Base-by-base conservation (phyloP, 2,797 vertebrate species). In the Apogon hyalosoma region DNA sequence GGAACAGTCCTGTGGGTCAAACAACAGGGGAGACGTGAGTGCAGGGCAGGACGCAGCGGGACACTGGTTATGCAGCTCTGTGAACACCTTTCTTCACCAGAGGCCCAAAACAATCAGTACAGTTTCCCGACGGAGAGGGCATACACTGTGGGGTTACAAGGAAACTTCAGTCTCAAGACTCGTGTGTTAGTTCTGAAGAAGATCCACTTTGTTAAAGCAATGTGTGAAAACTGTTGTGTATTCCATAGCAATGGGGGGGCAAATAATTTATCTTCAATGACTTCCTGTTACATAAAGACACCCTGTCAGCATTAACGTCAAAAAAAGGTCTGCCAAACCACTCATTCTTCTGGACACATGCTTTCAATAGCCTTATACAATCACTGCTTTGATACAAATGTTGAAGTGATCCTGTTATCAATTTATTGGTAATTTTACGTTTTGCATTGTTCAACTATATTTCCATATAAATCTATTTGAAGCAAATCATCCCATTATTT, bases 1-100 rank as follows among this genome's bases (percentile, higher is more conserved):
- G 60, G 98, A 99, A 84, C 98, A 99, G 91, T 99, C 97, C 98
- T 99, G 93, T 12, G 81, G 88, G 58, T 81, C 61, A 90, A 90
- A 93, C 82, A 86, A 73, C 60, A 70, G 36, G 47, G 13, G 64
- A 77, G 47, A 70, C 28, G 65, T 86, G 45, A 85, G 78, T 66
- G 59, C 40, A 43, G 43, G 49, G 41, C 41, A 64, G 47, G 21
- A 70, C 56, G 39, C 56, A 79, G 67, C 45, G 50, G 50, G 67
- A 69, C 11, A 78, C 61, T 31, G 69, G 66, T 45, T 57, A 46
- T n/a, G 52, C 24, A 42, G 46, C 28, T 28, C 2, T 21, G 15
- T 48, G 15, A 69, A 63, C 43, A 66, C 24, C 4, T 65, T 69
- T 61, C 54, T 56, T 18, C 40, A 73, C 16, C 31, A 4, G 19